Conservation (phyloP, 2,113 vertebrate species). For the Ictalurus furcatus region DNA sequence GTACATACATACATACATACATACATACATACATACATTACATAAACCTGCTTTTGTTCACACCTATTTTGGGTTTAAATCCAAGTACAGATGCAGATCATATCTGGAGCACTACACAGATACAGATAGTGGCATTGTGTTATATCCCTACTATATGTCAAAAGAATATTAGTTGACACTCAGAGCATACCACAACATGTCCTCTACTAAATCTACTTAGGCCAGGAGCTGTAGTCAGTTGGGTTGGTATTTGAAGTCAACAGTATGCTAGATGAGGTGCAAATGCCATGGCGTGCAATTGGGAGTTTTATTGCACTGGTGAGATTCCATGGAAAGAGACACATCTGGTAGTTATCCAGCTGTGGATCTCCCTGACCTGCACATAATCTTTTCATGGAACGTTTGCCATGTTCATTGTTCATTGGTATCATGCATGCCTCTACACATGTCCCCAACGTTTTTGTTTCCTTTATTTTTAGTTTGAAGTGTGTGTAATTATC, state of each 20-base stretch:
- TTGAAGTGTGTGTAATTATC: background rate
- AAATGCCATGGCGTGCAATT: background rate
- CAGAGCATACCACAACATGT: background rate
- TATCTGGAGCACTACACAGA: background rate
- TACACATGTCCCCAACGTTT: background rate
- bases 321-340: constrained; percentile 32
- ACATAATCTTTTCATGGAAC: constrained; percentile 6
- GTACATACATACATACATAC: background rate
- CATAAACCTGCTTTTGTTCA: background rate
- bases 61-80: background rate
- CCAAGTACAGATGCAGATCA: background rate
- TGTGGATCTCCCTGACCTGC: constrained; percentile 1
- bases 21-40: background rate
- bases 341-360: constrained; percentile 12
- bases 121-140: background rate
- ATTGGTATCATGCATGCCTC: constrained; percentile 3
- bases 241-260: background rate
- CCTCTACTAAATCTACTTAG: background rate
- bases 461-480: background rate
- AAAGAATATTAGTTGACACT: background rate
- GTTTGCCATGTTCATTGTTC: background rate
- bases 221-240: background rate
- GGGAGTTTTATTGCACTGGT: background rate
- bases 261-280: background rate
- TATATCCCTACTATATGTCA: background rate